Percentiles rank a stretch among this genome's conserved stretches.
Conservation (phyloP, 2,113 vertebrate species). For the Ornithorhynchus anatinus region DNA sequence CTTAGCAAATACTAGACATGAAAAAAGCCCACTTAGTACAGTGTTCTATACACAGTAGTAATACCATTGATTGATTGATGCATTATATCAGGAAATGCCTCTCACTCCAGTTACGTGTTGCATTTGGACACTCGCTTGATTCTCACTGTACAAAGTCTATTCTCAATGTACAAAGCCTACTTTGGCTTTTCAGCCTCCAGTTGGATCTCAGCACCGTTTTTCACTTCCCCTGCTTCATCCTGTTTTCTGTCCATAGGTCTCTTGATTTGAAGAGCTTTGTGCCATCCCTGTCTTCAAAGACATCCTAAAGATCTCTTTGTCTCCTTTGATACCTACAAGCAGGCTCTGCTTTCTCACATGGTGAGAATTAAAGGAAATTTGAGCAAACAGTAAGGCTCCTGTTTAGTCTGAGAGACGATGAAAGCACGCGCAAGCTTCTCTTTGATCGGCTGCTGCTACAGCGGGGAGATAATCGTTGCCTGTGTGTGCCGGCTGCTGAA, state of each 20-base stretch:
- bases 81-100: no score
- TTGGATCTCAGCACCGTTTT: neutral
- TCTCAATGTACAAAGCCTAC: neutral
- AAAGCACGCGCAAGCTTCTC: neutral
- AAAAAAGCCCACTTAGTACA: no score
- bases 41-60: no score
- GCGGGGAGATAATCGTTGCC: neutral
- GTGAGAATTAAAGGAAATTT: neutral
- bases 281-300: neutral
- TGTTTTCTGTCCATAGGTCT: neutral
- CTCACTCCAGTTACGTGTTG: no score
- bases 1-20: no score
- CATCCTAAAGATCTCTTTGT: neutral
- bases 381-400: neutral
- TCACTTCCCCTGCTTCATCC: neutral
- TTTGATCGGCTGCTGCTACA: neutral
- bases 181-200: neutral
- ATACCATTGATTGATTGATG: no score
- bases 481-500: neutral
- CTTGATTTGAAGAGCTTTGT: neutral
- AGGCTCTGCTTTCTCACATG: neutral
- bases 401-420: neutral
- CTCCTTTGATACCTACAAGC: neutral
- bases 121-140: no score
- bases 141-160: neutral